Conservation (phyloP, 2,888 invertebrate genomes). For the Onthophagus sagittarius region DNA sequence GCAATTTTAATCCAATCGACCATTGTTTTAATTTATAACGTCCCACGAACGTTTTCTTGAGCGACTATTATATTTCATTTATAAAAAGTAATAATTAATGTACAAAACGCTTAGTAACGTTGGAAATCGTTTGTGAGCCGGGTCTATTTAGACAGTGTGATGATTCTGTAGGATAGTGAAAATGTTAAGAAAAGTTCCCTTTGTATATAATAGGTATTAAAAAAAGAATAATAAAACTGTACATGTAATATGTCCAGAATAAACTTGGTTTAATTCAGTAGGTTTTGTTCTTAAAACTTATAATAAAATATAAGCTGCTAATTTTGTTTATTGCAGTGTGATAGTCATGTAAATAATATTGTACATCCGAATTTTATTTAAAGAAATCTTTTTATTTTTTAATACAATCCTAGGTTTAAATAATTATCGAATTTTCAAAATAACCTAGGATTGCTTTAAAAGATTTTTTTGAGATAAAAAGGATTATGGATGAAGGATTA, state of each 20-base stretch:
- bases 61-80: constrained; percentile 3
- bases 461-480: background rate
- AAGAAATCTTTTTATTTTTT: background rate
- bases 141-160: constrained; percentile 17
- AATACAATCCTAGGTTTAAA: background rate
- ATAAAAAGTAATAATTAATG: constrained; percentile 9
- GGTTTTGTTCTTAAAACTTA: constrained; percentile 2
- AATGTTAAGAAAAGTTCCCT: constrained; percentile 16
- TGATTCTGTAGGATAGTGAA: constrained; percentile 14
- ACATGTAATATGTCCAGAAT: constrained; percentile 24
- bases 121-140: constrained; percentile 1
- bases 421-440: background rate
- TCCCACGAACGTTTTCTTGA: background rate
- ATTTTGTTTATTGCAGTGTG: background rate
- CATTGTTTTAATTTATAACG: no score
- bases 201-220: constrained; percentile 24
- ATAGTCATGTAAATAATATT: constrained; percentile 9
- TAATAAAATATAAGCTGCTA: background rate
- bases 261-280: constrained; percentile 13
- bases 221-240: constrained; percentile 14
- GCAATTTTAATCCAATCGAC: no score
- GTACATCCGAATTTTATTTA: background rate
- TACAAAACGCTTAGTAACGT: background rate
- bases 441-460: background rate
- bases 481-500: background rate